A percentile compares a stretch with the other conserved stretches of the same genome.
Evolutionary conservation across 2,113 vertebrate species (phyloP).

Genomic region (Corythaixoides concolor): DNA sequence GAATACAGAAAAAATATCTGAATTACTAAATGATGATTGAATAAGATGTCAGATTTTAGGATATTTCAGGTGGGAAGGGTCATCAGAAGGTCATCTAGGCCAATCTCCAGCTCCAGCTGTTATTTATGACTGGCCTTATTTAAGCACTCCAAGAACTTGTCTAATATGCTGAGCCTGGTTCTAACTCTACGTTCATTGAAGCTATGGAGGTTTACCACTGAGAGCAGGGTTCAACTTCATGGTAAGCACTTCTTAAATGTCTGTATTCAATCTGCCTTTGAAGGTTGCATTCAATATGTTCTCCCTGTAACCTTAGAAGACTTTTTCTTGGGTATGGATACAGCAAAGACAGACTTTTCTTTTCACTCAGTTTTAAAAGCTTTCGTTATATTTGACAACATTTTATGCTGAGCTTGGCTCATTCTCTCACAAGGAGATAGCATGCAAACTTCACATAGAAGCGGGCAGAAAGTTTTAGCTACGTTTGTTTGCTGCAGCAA

Average conservation of each 20-base stretch:
- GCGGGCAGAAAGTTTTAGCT: constrained; percentile 21
- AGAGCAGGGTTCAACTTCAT: background rate
- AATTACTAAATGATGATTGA: background rate
- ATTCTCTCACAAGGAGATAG: background rate
- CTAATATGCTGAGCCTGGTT: background rate
- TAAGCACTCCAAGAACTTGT: background rate
- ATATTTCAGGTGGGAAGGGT: background rate
- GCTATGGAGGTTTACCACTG: background rate
- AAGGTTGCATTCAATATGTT: background rate
- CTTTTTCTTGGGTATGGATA: background rate
- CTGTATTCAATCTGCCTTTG: background rate
- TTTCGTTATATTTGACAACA: background rate
- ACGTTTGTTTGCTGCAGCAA: background rate
- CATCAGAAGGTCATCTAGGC: background rate
- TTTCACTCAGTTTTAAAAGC: background rate
- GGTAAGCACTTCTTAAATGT: background rate
- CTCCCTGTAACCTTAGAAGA: background rate
- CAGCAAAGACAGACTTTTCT: background rate
- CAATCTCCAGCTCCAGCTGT: background rate
- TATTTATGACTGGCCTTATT: background rate
- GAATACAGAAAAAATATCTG: background rate
- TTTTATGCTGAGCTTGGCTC: background rate
- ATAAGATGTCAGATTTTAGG: background rate
- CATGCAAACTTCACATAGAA: constrained; percentile 9
- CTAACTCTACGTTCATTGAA: background rate